phyloP scores from a whole-genome alignment of 2,888 invertebrate species.

The Anticlea derivata region DNA sequence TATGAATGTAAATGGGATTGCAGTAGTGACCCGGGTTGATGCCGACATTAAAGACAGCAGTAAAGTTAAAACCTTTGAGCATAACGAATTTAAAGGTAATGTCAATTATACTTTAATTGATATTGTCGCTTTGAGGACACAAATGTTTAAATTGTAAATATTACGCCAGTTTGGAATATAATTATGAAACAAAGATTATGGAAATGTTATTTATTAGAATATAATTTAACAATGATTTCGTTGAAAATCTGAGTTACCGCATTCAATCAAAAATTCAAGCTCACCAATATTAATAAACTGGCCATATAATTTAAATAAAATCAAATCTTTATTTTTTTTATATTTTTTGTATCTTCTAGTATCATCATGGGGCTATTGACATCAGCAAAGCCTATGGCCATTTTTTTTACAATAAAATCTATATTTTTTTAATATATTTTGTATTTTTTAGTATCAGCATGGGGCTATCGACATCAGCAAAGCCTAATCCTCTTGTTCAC shows the following conservation, averaged over 20 bases:
- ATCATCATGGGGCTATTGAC: conserved; percentile 73
- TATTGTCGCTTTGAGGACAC: not conserved
- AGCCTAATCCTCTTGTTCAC: conserved; percentile 82
- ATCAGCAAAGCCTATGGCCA: conserved; percentile 84
- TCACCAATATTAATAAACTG: too few relatives aligned
- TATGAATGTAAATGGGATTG: conserved; percentile 20
- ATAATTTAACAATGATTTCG: too few relatives aligned
- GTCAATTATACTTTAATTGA: not conserved
- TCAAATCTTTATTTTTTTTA: too few relatives aligned
- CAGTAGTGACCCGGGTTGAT: conserved; percentile 1
- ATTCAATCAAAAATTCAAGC: too few relatives aligned
- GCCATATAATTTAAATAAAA: too few relatives aligned
- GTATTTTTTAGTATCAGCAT: conserved; percentile 48
- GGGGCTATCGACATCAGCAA: conserved; percentile 83
- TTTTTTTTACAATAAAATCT: too few relatives aligned
- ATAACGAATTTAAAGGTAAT: conserved; percentile 28
- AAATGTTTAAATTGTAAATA: not conserved
- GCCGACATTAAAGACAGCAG: conserved; percentile 2
- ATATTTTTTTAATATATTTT: too few relatives aligned
- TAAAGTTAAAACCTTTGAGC: conserved; percentile 22
- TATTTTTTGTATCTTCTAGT: conserved; percentile 29
- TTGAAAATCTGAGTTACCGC: too few relatives aligned
- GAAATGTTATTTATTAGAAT: too few relatives aligned
- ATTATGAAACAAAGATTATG: too few relatives aligned
- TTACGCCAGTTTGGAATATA: too few relatives aligned